Conservation (phyloP, 2,888 invertebrate genomes). For the Xestia ashworthii region DNA sequence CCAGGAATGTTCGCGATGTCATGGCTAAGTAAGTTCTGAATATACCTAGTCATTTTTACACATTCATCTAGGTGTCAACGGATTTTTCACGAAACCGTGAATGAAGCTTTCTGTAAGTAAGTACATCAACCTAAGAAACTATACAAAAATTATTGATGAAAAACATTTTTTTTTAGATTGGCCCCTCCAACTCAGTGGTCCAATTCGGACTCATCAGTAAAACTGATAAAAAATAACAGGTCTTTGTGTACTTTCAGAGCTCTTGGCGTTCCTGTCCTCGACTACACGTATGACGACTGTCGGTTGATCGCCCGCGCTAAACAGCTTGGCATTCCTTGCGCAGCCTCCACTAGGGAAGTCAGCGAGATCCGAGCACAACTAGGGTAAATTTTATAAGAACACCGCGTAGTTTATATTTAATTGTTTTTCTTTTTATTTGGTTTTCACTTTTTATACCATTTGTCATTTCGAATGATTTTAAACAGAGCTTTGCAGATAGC, state of each 20-base stretch:
- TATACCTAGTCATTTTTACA: not conserved
- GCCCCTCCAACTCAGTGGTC: not conserved
- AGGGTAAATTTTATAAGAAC: conserved; percentile 90
- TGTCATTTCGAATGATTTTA: too few relatives aligned
- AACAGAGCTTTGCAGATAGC: too few relatives aligned
- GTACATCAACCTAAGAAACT: not conserved
- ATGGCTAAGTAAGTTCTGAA: conserved; percentile 95
- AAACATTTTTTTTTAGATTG: too few relatives aligned
- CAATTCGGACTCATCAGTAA: not conserved
- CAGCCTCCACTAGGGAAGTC: conserved; percentile 94
- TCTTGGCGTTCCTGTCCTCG: conserved; percentile 95
- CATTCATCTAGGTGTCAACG: not conserved
- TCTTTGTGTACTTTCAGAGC: conserved; percentile 91
- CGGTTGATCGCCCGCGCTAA: conserved; percentile 96
- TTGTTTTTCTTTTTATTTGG: too few relatives aligned
- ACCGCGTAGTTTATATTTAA: not conserved
- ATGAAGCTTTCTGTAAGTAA: not conserved
- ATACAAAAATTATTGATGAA: not conserved
- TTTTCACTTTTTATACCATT: too few relatives aligned
- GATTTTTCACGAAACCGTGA: not conserved
- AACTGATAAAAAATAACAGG: not conserved
- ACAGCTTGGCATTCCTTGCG: conserved; percentile 94
- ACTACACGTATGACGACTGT: conserved; percentile 98
- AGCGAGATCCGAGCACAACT: conserved; percentile 94
- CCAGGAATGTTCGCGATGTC: conserved; percentile 96